A percentile compares a stretch with the other conserved stretches of the same genome.
phyloP scores from a whole-genome alignment of 1,140 invertebrate species.

The Anoplophora glabripennis region DNA sequence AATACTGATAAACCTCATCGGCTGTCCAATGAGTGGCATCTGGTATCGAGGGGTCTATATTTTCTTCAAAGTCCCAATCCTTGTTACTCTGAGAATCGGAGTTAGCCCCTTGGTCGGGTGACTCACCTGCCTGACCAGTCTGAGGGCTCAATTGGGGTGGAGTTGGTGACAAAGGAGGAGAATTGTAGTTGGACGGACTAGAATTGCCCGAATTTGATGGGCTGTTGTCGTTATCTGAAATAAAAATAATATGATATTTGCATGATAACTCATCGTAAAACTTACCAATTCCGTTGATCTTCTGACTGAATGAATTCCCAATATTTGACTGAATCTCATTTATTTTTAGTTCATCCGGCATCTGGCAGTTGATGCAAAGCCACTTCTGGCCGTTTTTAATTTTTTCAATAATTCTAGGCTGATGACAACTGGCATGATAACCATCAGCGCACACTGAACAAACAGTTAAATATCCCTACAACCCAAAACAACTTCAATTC shows the following conservation, averaged over 20 bases:
- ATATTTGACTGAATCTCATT: conserved; percentile 43
- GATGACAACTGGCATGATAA: conserved; percentile 75
- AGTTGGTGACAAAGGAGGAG: conserved; percentile 31
- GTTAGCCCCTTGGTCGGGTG: conserved; percentile 23
- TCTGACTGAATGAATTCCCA: conserved; percentile 26
- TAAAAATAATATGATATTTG: not conserved
- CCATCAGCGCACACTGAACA: conserved; percentile 80
- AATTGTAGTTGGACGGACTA: conserved; percentile 27
- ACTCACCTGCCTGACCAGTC: conserved; percentile 19
- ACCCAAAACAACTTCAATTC: conserved; percentile 17
- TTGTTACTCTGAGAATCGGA: conserved; percentile 43
- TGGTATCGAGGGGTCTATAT: conserved; percentile 67
- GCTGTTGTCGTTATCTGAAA: conserved; percentile 25
- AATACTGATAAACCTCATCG: conserved; percentile 79
- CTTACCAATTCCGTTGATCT: conserved; percentile 1
- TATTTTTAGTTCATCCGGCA: conserved; percentile 43
- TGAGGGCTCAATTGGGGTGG: conserved; percentile 45
- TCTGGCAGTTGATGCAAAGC: conserved; percentile 58
- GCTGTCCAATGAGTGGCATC: conserved; percentile 77
- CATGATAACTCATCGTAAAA: no score
- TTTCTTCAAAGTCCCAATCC: conserved; percentile 38
- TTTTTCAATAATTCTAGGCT: conserved; percentile 58
- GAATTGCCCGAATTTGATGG: conserved; percentile 33
- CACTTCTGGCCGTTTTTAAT: conserved; percentile 56
- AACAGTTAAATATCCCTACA: conserved; percentile 67